Evolutionary conservation across 2,113 vertebrate genomes (phyloP).

Genomic region (Dipodomys spectabilis): DNA sequence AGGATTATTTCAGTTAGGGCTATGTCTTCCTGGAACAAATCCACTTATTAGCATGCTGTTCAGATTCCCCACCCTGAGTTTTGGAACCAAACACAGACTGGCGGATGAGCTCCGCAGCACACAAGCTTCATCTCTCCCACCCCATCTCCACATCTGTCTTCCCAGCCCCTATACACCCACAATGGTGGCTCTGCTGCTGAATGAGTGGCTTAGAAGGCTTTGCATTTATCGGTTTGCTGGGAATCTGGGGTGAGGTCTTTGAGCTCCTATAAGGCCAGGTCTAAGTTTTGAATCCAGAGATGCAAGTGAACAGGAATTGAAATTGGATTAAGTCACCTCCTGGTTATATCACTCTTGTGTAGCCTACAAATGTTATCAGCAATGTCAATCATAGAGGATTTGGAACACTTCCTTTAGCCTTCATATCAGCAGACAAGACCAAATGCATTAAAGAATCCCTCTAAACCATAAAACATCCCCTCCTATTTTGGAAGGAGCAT

Average conservation of each 20-base stretch:
- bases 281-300: background rate
- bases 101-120: background rate
- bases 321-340: background rate
- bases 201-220: background rate
- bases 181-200: background rate
- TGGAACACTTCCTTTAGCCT: constrained; percentile 23
- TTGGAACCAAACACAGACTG: background rate
- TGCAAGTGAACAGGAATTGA: constrained; percentile 3
- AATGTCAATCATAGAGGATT: constrained; percentile 8
- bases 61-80: background rate
- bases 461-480: background rate
- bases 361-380: background rate
- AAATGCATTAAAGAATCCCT: background rate
- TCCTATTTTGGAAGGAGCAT: background rate
- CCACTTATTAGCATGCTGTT: constrained; percentile 30
- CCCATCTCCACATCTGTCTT: background rate
- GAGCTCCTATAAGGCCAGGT: background rate
- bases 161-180: background rate
- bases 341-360: constrained; percentile 41
- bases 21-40: constrained; percentile 45
- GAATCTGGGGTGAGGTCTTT: background rate
- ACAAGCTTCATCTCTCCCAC: background rate
- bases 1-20: background rate
- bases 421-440: constrained; percentile 32
- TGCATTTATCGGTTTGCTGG: background rate